Conservation (phyloP, 2,888 invertebrate species). For the Tromatobia lineatoria region DNA sequence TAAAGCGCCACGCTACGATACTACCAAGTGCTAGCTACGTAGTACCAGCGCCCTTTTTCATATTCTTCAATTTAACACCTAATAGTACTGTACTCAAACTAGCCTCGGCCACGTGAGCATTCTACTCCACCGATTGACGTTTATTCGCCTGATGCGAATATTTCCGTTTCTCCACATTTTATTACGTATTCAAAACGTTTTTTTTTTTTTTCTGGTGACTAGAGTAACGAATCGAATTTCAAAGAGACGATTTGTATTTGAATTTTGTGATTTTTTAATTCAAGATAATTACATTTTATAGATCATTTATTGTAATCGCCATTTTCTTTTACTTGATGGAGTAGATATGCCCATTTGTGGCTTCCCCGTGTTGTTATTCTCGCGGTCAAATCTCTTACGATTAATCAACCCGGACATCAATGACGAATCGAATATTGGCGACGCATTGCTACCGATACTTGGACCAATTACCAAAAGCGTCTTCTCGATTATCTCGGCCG, state of each 20-base stretch:
- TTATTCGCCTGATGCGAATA: conserved; percentile 21
- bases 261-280: not conserved
- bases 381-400: conserved; percentile 79
- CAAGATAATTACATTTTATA: not conserved
- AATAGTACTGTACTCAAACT: conserved; percentile 78
- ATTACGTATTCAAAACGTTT: not conserved
- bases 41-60: conserved; percentile 79
- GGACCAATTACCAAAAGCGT: conserved; percentile 57
- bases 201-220: not conserved
- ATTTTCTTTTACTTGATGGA: conserved; percentile 58
- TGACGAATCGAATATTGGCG: conserved; percentile 42
- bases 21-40: conserved; percentile 81
- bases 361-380: conserved; percentile 81
- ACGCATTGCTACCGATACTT: not conserved
- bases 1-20: conserved; percentile 83
- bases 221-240: not conserved
- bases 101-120: conserved; percentile 77
- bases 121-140: conserved; percentile 66
- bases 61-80: conserved; percentile 72
- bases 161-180: conserved; percentile 39
- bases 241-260: not conserved
- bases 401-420: conserved; percentile 73
- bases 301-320: too few relatives aligned
- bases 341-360: conserved; percentile 67
- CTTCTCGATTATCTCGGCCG: conserved; percentile 65